phyloP scores from a whole-genome alignment of 30 jellyfish, hydroid and myxozoan species.

The Cassiopea xamachana region DNA sequence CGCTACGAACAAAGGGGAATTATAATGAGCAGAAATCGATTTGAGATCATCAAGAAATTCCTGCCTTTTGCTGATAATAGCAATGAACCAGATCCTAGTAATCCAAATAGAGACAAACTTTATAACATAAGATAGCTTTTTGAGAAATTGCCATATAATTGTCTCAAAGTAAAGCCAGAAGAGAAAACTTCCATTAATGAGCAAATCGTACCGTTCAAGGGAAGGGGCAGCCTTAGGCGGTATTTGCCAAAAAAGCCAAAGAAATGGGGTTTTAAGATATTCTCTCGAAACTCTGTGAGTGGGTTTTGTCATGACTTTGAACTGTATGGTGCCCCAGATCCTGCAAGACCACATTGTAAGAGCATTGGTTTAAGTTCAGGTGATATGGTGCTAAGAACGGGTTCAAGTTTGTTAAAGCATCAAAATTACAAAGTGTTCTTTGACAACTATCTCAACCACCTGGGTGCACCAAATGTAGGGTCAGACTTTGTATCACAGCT shows the following conservation, averaged over 20 bases:
- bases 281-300: conserved; percentile 47
- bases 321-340: conserved; percentile 61
- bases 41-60: conserved; percentile 8
- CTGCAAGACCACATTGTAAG: conserved; percentile 15
- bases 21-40: conserved; percentile 63
- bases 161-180: conserved; percentile 58
- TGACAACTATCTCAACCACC: conserved; percentile 62
- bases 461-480: too few relatives aligned
- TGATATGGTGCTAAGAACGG: conserved; percentile 49
- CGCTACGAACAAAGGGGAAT: conserved; percentile 63
- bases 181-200: conserved; percentile 49
- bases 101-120: conserved; percentile 46
- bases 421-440: conserved; percentile 52
- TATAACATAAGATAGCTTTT: conserved; percentile 47
- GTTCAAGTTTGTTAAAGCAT: conserved; percentile 52
- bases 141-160: conserved; percentile 51
- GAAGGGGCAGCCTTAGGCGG: conserved; percentile 42
- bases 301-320: conserved; percentile 64
- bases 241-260: conserved; percentile 71
- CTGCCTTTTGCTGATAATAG: conserved; percentile 52
- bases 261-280: conserved; percentile 69
- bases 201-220: conserved; percentile 59
- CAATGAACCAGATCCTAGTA: conserved; percentile 12
- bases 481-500: too few relatives aligned
- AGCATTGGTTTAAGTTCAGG: conserved; percentile 49